Evolutionary conservation across 2,797 vertebrate species (phyloP).

Genomic region (Calcarius lapponicus): DNA sequence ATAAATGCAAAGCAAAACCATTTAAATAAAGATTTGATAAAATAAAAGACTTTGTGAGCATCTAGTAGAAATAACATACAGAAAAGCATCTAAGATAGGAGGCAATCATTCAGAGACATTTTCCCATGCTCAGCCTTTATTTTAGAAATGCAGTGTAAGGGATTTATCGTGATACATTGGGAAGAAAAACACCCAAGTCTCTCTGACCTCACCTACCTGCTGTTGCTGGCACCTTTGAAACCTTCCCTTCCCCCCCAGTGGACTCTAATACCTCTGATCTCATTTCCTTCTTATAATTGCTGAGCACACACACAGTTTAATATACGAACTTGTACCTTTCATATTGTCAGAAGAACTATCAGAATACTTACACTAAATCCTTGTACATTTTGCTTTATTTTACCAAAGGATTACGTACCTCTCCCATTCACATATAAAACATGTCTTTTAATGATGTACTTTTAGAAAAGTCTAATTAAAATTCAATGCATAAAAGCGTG

Average conservation of each 20-base stretch:
- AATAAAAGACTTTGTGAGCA: neutral
- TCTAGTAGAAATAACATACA: neutral
- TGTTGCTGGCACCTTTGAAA: slow-evolving; percentile 14
- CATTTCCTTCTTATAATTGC: slow-evolving; percentile 32
- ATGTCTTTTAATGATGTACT: slow-evolving; percentile 67
- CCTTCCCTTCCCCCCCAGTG: neutral
- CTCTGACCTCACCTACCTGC: neutral
- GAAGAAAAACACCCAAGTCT: neutral
- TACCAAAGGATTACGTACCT: slow-evolving; percentile 64
- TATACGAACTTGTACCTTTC: slow-evolving; percentile 33
- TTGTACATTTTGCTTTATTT: slow-evolving; percentile 67
- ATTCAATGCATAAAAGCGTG: slow-evolving; percentile 68
- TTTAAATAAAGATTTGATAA: slow-evolving; percentile 47
- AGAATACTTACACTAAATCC: slow-evolving; percentile 43
- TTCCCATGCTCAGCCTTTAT: neutral
- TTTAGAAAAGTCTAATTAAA: slow-evolving; percentile 73
- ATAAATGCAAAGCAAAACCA: slow-evolving; percentile 34
- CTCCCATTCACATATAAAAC: slow-evolving; percentile 57
- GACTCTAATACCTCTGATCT: neutral
- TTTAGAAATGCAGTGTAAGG: neutral
- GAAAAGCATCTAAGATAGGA: neutral
- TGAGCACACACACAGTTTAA: slow-evolving; percentile 48
- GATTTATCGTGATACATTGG: neutral
- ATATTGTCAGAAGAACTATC: slow-evolving; percentile 46
- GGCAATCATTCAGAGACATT: neutral